Percentiles rank a stretch among this genome's conserved stretches.
Evolutionary conservation across 2,113 vertebrate genomes (phyloP).

Genomic region (Myrmecophaga tridactyla): DNA sequence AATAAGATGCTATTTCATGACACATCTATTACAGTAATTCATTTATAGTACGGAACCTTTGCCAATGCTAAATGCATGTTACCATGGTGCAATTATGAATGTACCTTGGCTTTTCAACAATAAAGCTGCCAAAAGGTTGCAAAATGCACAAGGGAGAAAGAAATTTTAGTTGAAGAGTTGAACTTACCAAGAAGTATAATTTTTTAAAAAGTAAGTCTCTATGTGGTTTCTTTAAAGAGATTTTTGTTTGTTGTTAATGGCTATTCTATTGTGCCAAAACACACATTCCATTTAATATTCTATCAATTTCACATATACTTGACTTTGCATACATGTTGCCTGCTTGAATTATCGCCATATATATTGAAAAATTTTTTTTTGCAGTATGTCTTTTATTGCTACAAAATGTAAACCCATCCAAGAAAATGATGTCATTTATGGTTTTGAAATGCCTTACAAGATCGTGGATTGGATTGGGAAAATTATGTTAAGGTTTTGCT

Average conservation of each 20-base stretch:
- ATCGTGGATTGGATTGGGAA: background rate
- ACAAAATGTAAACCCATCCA: background rate
- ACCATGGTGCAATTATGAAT: slow-evolving; percentile 77
- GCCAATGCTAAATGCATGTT: slow-evolving; percentile 80
- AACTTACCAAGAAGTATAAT: slow-evolving; percentile 60
- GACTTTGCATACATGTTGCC: background rate
- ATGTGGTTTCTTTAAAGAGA: slow-evolving; percentile 38
- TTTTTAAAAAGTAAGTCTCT: slow-evolving; percentile 56
- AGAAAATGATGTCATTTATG: background rate
- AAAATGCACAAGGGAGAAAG: slow-evolving; percentile 63
- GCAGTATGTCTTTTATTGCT: background rate
- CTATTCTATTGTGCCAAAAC: slow-evolving; percentile 33
- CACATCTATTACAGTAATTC: slow-evolving; percentile 81
- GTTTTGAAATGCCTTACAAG: slow-evolving; percentile 20
- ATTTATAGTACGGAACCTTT: slow-evolving; percentile 75
- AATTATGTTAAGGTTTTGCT: background rate
- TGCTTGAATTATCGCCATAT: slow-evolving; percentile 6
- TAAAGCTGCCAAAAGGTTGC: slow-evolving; percentile 79
- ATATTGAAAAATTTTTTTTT: slow-evolving; percentile 10
- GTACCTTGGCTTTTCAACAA: slow-evolving; percentile 78
- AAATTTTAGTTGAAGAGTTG: slow-evolving; percentile 56
- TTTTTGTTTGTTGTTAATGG: slow-evolving; percentile 61
- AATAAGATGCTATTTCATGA: slow-evolving; percentile 81
- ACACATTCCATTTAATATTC: background rate
- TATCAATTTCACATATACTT: background rate